Percentiles rank a stretch among this genome's conserved stretches.
phyloP scores from a whole-genome alignment of 1,140 invertebrate genomes.

The Anadara kagoshimensis region DNA sequence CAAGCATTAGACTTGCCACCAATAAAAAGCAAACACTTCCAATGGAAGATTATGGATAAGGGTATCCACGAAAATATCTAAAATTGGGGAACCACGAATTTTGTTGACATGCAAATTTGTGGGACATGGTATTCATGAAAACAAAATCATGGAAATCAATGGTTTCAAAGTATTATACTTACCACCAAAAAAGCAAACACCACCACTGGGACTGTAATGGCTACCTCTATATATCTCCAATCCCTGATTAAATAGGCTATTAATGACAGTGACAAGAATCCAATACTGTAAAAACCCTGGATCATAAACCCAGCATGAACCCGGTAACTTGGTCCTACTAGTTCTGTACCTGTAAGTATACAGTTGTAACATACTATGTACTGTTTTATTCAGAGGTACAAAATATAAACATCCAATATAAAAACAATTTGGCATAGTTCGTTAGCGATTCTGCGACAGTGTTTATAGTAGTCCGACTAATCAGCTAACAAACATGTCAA shows the following conservation, averaged over 20 bases:
- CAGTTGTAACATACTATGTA: background rate
- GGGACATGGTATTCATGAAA: background rate
- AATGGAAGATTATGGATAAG: slow-evolving; percentile 85
- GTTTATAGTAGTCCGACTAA: too few species aligned
- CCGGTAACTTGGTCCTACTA: slow-evolving; percentile 76
- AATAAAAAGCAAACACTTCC: slow-evolving; percentile 80
- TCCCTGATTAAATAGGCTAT: slow-evolving; percentile 81
- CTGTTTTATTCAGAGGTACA: too few species aligned
- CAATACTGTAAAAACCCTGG: slow-evolving; percentile 83
- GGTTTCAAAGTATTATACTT: slow-evolving; percentile 19
- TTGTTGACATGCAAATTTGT: too few species aligned
- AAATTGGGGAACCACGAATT: too few species aligned
- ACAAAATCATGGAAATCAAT: background rate
- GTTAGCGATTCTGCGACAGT: too few species aligned
- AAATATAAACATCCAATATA: too few species aligned
- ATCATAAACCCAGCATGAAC: slow-evolving; percentile 82
- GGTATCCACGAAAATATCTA: too few species aligned
- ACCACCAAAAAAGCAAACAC: slow-evolving; percentile 78
- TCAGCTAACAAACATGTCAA: too few species aligned
- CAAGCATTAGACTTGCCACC: slow-evolving; percentile 53
- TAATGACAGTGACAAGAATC: slow-evolving; percentile 79
- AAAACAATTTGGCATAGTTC: too few species aligned
- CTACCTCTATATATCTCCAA: slow-evolving; percentile 85
- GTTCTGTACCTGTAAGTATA: slow-evolving; percentile 60
- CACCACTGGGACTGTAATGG: slow-evolving; percentile 83